Evolutionary conservation across 2,113 vertebrate genomes (phyloP).

Genomic region (Oncorhynchus masou): DNA sequence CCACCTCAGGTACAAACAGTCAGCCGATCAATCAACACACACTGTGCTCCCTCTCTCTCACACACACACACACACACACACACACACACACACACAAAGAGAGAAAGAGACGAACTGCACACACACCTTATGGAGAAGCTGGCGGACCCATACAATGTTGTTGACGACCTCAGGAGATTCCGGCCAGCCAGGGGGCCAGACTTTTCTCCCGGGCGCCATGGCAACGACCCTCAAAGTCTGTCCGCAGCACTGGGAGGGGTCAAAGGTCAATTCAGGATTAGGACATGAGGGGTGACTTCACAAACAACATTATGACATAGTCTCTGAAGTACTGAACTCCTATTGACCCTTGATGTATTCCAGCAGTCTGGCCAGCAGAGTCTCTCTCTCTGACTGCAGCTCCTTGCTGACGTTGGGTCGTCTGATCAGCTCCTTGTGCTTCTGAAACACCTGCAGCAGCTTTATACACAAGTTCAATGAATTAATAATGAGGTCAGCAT

Average conservation of each 20-base stretch:
- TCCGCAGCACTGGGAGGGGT: constrained; percentile 75
- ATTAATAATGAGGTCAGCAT: too few species aligned
- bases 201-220: constrained; percentile 85
- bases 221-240: constrained; percentile 89
- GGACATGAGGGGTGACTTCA: too few species aligned
- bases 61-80: background rate
- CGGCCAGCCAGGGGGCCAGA: constrained; percentile 86
- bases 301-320: too few species aligned
- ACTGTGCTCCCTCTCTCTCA: too few species aligned
- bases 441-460: constrained; percentile 93
- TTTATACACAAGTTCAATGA: constrained; percentile 43
- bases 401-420: constrained; percentile 86
- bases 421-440: constrained; percentile 89
- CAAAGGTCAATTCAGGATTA: background rate
- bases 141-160: constrained; percentile 93
- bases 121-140: constrained; percentile 88
- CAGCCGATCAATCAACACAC: background rate
- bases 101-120: background rate
- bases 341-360: constrained; percentile 86
- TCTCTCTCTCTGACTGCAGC: constrained; percentile 92
- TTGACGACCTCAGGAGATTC: constrained; percentile 97
- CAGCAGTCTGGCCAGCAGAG: constrained; percentile 83
- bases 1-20: constrained; percentile 72
- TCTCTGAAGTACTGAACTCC: too few species aligned
- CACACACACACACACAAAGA: background rate